Evolutionary conservation across 2,113 vertebrate genomes (phyloP).

Genomic region (Chamaea fasciata): DNA sequence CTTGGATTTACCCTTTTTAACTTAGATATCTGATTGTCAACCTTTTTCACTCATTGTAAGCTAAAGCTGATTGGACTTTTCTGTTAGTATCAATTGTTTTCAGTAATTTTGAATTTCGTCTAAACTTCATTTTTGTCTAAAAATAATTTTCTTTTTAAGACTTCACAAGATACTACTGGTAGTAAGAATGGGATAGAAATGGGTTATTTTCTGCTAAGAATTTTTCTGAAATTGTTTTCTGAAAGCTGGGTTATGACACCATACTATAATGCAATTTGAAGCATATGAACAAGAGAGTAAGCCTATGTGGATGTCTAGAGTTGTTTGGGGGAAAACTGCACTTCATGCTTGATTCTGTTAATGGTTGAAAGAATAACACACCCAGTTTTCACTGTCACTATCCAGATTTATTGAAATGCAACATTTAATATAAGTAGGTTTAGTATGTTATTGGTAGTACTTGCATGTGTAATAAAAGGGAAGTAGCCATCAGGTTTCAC

Average conservation of each 20-base stretch:
- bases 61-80: not conserved
- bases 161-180: not conserved
- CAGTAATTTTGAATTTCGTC: not conserved
- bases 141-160: not conserved
- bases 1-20: not conserved
- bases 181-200: not conserved
- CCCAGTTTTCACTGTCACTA: not conserved
- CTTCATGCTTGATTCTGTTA: not conserved
- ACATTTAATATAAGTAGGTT: not conserved
- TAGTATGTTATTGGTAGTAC: not conserved
- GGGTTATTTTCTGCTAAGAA: not conserved
- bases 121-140: not conserved
- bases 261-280: not conserved
- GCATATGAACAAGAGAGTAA: not conserved
- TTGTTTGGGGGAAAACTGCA: not conserved
- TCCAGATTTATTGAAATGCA: not conserved
- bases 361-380: not conserved
- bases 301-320: not conserved
- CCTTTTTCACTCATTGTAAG: not conserved
- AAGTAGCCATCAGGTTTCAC: not conserved
- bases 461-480: not conserved
- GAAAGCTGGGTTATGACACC: not conserved
- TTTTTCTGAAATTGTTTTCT: not conserved
- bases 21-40: not conserved
- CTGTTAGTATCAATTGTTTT: not conserved